Percentiles rank a stretch among this genome's conserved stretches.
These are phyloP conservation scores for Ormyrus pomaceus DNA, from an alignment of 2,888 invertebrate genomes.

Conservation along the genomic window DNA sequence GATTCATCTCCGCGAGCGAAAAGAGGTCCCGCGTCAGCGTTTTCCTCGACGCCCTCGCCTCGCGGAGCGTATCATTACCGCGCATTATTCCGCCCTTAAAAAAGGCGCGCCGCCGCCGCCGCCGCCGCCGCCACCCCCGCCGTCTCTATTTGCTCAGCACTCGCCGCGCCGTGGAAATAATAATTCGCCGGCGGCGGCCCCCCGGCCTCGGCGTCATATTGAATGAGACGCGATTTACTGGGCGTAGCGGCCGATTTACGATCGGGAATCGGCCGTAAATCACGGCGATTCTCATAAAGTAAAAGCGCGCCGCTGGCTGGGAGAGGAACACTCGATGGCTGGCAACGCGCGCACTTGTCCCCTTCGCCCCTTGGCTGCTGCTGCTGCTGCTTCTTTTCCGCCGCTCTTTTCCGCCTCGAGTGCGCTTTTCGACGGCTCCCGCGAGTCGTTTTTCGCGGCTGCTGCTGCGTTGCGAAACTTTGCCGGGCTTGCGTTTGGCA, in stretches of 20 bases:
- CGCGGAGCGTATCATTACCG: no score
- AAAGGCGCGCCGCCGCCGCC: constrained; percentile 11
- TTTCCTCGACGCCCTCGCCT: no score
- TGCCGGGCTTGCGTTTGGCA: no score
- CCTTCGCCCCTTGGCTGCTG: not conserved
- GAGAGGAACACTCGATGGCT: not conserved
- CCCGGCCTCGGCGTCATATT: no score
- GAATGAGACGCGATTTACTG: no score
- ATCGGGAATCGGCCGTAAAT: constrained; percentile 48
- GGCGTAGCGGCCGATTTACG: constrained; percentile 42
- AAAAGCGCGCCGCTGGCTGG: not conserved
- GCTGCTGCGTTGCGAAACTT: no score
- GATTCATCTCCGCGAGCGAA: no score
- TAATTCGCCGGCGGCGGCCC: no score
- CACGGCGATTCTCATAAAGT: constrained; percentile 45
- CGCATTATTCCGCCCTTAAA: not conserved
- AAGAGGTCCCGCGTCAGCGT: no score
- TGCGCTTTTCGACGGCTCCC: not conserved
- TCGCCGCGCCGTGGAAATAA: no score
- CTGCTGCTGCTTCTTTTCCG: not conserved
- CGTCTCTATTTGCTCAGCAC: no score
- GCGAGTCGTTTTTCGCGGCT: not conserved
- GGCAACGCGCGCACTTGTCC: constrained; percentile 3
- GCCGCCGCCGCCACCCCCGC: no score
- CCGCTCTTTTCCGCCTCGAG: not conserved